Conservation (phyloP, 2,113 vertebrate genomes). For the Irena cyanogastra region DNA sequence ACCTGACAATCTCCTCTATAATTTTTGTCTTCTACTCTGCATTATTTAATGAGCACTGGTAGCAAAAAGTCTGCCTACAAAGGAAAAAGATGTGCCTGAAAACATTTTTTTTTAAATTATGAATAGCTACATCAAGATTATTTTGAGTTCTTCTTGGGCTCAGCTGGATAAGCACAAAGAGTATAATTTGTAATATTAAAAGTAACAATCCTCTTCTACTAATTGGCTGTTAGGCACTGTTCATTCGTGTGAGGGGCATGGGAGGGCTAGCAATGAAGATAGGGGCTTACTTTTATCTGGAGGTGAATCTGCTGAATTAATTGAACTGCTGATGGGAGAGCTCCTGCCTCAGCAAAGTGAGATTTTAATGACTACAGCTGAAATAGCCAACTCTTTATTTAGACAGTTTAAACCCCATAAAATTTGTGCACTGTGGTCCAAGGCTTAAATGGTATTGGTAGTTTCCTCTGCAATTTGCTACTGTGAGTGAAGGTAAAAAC, state of each 20-base stretch:
- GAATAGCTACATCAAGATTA: neutral
- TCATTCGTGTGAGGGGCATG: neutral
- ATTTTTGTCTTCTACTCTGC: neutral
- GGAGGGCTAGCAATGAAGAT: neutral
- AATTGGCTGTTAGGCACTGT: neutral
- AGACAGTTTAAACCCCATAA: neutral
- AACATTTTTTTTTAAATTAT: neutral
- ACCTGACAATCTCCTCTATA: neutral
- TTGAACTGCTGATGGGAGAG: neutral
- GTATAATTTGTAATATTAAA: neutral
- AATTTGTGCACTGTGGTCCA: neutral
- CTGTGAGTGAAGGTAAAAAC: neutral
- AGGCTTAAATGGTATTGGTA: neutral
- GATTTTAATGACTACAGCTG: neutral
- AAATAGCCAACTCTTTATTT: neutral
- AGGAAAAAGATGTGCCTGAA: neutral
- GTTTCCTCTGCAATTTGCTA: neutral
- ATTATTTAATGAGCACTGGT: neutral
- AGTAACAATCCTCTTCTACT: neutral
- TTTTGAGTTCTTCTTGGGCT: neutral
- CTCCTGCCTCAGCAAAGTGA: neutral
- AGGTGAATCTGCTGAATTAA: neutral
- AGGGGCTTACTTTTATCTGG: neutral
- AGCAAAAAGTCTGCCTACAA: neutral
- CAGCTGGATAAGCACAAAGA: neutral